A percentile compares a stretch with the other conserved stretches of the same genome.
phyloP scores from a whole-genome alignment of 2,797 vertebrate species.

The Botia almorhae region DNA sequence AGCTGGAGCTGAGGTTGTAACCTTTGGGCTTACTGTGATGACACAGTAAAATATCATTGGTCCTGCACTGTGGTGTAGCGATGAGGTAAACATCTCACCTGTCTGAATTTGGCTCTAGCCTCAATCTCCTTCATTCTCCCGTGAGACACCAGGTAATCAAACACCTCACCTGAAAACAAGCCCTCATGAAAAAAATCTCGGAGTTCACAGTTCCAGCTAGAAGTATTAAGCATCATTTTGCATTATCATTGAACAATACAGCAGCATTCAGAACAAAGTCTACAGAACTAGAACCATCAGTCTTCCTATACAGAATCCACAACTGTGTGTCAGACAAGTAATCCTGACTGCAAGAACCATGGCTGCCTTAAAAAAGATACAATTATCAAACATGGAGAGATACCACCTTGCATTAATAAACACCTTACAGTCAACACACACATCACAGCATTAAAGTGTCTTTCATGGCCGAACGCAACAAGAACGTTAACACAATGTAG shows the following conservation, averaged over 20 bases:
- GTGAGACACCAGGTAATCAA: conserved; percentile 94
- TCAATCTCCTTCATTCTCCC: conserved; percentile 97
- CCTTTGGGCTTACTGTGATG: not conserved
- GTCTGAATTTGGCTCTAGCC: conserved; percentile 92
- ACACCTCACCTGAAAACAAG: conserved; percentile 86
- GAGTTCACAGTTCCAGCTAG: not conserved
- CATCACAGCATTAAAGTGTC: not conserved
- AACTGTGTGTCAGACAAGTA: not conserved
- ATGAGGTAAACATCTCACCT: conserved; percentile 72
- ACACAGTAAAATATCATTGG: not conserved
- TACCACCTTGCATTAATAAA: not conserved
- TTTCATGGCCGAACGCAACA: no score
- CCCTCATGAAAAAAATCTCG: conserved; percentile 3
- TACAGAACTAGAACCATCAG: not conserved
- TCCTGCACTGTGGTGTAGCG: not conserved
- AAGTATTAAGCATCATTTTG: not conserved
- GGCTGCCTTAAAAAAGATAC: not conserved
- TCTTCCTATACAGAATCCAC: no score
- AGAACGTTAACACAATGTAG: not conserved
- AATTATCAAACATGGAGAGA: not conserved
- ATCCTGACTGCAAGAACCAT: not conserved
- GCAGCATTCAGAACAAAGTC: not conserved
- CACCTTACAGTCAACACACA: not conserved
- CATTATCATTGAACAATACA: not conserved
- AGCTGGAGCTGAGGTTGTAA: not conserved